Evolutionary conservation across 2,113 vertebrate species (phyloP), one percentile per base, ranked within the genome.

Genomic region (Puntigrus tetrazona): DNA sequence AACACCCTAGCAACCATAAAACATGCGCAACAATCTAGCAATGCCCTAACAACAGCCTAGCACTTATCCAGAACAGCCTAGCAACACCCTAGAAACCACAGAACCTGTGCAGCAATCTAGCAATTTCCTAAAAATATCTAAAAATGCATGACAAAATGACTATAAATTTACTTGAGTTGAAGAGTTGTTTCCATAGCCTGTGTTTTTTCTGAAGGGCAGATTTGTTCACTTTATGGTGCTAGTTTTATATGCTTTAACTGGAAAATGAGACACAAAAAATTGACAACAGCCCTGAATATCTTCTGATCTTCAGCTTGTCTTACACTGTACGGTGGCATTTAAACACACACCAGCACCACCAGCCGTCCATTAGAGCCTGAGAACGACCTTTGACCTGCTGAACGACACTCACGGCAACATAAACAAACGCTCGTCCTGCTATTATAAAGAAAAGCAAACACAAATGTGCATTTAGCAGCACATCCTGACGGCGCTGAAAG

Each of bases 401-500:
- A 36, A 22, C 18, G 29, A 36, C 3, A 9, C 65, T 11, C 31
- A 5, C 4, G 0, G 27, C 59, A 61, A 61, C 1, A 27, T 36
- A 36, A 36, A 36, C 65, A 69, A 69, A 22, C 65, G 36, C 18
- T 69, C 14, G 45, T 31, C 4, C 38, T 14, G 14, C n/a, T 13
- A 29, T 74, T 34, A 55, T 20, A 55, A 55, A 76, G 45, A 25
- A 18, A 43, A 22, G 73, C 52, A 65, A 45, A 65, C 5, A 29
- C 38, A 36, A 70, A 70, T 9, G 45, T 22, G 10, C 86, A 70
- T 87, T 70, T 81, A 41, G 61, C 63, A 57, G 52, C 52, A 55
- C 50, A 55, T 22, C 50, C 50, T 22, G 72, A 31, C 16, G 63
- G 16, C 16, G 29, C 13, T 16, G 61, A 29, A 41, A 73, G 72